Percentiles rank a stretch among this genome's conserved stretches.
Conservation (phyloP, 2,113 vertebrate genomes). For the Tychaedon coryphoeus region DNA sequence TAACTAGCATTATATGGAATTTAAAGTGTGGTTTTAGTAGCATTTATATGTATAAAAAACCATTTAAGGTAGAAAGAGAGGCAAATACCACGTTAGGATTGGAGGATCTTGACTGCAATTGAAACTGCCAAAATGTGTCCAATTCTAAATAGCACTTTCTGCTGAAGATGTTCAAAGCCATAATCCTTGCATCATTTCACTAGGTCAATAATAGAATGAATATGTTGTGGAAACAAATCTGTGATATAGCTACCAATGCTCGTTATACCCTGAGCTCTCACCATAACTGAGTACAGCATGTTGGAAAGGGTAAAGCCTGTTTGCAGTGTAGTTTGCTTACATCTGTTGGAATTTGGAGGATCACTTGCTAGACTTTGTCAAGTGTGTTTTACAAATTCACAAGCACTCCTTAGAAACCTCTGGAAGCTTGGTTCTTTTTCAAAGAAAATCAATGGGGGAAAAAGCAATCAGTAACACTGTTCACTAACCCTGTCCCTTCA, state of each 20-base stretch:
- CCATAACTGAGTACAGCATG: neutral
- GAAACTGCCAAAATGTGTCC: neutral
- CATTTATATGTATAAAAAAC: neutral
- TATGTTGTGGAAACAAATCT: neutral
- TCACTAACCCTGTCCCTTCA: neutral
- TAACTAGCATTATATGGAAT: neutral
- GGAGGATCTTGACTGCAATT: neutral
- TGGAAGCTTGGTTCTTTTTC: neutral
- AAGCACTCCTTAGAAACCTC: neutral
- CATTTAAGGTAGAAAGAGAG: neutral
- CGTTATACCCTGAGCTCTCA: neutral
- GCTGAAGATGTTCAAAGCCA: neutral
- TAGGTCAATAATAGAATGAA: neutral
- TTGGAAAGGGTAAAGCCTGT: neutral
- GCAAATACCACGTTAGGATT: neutral
- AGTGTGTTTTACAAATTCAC: neutral
- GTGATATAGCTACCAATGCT: neutral
- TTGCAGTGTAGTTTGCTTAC: neutral
- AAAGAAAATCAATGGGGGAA: neutral
- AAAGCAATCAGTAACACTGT: fast-evolving
- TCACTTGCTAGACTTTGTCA: neutral
- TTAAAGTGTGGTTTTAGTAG: neutral
- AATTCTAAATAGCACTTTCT: neutral
- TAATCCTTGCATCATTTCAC: neutral
- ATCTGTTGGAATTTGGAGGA: neutral